Evolutionary conservation across 64 coral and sea anemone species (phyloP).

Genomic region (Pocillopora verrucosa): DNA sequence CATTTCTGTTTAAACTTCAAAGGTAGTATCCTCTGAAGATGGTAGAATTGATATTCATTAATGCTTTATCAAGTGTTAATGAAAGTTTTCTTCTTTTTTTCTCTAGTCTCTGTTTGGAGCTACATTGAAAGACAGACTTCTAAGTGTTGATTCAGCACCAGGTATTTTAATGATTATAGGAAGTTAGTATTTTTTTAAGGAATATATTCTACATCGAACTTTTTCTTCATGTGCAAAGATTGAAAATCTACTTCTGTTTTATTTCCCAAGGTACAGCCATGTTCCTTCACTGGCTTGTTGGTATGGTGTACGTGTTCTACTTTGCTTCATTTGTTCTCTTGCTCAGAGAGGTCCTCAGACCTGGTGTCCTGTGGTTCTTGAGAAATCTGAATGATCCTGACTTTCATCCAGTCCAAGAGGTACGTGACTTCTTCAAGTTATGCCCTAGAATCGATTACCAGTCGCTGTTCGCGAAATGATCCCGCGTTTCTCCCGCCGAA

Average conservation of each 20-base stretch:
- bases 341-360: slow-evolving; percentile 90
- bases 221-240: no score
- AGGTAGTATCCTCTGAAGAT: no score
- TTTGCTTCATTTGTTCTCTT: slow-evolving; percentile 96
- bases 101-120: slow-evolving; percentile 92
- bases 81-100: neutral
- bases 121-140: slow-evolving; percentile 80
- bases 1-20: no score
- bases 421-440: neutral
- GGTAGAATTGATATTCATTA: no score
- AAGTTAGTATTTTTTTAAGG: neutral
- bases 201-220: no score
- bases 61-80: neutral
- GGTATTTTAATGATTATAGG: slow-evolving; percentile 8
- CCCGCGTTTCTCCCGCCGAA: no score
- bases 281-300: slow-evolving; percentile 99
- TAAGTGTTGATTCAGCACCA: slow-evolving; percentile 79
- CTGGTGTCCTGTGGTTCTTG: slow-evolving; percentile 96
- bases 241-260: neutral
- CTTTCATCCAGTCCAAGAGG: slow-evolving; percentile 98
- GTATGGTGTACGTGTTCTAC: slow-evolving; percentile 99
- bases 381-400: slow-evolving; percentile 98
- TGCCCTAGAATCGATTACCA: no score
- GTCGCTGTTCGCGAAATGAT: no score
- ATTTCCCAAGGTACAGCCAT: slow-evolving; percentile 81